Evolutionary conservation across 37 sponge, comb jelly and placozoan genomes (phyloP), one percentile per base, ranked within the genome.

Genomic region (Beroe forskalii): DNA sequence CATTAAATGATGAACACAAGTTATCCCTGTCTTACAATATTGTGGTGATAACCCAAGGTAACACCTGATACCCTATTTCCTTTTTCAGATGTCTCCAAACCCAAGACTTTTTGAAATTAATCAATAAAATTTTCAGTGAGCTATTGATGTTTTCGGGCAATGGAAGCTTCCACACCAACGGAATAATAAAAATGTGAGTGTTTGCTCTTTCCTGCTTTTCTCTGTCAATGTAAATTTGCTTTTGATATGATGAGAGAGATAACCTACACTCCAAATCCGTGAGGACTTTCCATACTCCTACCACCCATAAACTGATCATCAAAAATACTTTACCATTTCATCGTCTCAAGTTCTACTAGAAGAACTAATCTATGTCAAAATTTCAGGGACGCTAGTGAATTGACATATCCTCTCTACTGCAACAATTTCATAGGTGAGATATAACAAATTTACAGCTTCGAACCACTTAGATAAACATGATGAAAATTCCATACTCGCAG

Each of bases 291-390:
- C 32, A 80, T 44, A 41, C 86, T 80, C 86, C 86, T 80, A 80
- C 86, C 86, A 80, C 86, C 86, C 86, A 80, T 80, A 80, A 80
- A 80, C 86, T 80, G 86, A 80, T 44, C n/a, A n/a, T n/a, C n/a
- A n/a, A n/a, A n/a, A n/a, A n/a, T n/a, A n/a, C n/a, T n/a, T n/a
- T n/a, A n/a, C n/a, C n/a, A n/a, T n/a, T n/a, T n/a, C n/a, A n/a
- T n/a, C n/a, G n/a, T n/a, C n/a, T n/a, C n/a, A n/a, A n/a, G n/a
- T n/a, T n/a, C n/a, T n/a, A n/a, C n/a, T n/a, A n/a, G n/a, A n/a
- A n/a, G n/a, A n/a, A n/a, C n/a, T n/a, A n/a, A n/a, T n/a, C n/a
- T n/a, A n/a, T n/a, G n/a, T n/a, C n/a, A n/a, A n/a, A n/a, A n/a
- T n/a, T n/a, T n/a, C n/a, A n/a, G n/a, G n/a, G n/a, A n/a, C n/a